Evolutionary conservation across 92 coral and sea anemone species (phyloP).

Genomic region (Montipora capitata): DNA sequence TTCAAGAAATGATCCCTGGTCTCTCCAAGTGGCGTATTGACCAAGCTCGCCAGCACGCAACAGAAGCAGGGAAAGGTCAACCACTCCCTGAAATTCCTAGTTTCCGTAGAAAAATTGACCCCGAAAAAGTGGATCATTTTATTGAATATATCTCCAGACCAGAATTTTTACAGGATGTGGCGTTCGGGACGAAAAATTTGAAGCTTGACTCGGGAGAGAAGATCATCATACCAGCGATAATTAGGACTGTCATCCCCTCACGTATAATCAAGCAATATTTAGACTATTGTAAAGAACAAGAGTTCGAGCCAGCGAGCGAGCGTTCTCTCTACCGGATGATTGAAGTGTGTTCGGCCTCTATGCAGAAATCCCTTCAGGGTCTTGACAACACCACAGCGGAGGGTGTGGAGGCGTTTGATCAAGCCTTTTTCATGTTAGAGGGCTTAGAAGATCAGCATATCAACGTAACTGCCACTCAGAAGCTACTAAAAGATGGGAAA

Average conservation of each 20-base stretch:
- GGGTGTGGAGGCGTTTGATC: background rate
- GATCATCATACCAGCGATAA: conserved; percentile 47
- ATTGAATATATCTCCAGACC: conserved; percentile 18
- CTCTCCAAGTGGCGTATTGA: conserved; percentile 67
- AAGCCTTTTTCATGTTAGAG: no score
- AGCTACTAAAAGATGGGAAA: conserved; percentile 46
- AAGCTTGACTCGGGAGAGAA: conserved; percentile 29
- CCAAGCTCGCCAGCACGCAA: conserved; percentile 54
- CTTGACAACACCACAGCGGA: conserved; percentile 14
- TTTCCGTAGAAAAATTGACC: conserved; percentile 23
- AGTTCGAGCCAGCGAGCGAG: conserved; percentile 56
- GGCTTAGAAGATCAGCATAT: background rate
- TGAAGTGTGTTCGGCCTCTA: conserved; percentile 59
- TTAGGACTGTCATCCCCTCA: conserved; percentile 49
- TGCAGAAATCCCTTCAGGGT: conserved; percentile 20
- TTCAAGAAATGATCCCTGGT: conserved; percentile 51
- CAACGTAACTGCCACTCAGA: conserved; percentile 8
- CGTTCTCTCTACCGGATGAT: conserved; percentile 45
- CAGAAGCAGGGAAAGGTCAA: conserved; percentile 38
- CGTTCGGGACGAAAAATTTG: background rate
- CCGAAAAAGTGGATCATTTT: conserved; percentile 55
- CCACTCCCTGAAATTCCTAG: conserved; percentile 32
- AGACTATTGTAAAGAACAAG: conserved; percentile 5
- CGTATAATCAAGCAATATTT: no score
- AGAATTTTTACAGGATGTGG: background rate